A percentile compares a stretch with the other conserved stretches of the same genome.
These are phyloP conservation scores for Myotis pilosus DNA, from an alignment of 2,797 vertebrate genomes.

Conservation along the genomic window DNA sequence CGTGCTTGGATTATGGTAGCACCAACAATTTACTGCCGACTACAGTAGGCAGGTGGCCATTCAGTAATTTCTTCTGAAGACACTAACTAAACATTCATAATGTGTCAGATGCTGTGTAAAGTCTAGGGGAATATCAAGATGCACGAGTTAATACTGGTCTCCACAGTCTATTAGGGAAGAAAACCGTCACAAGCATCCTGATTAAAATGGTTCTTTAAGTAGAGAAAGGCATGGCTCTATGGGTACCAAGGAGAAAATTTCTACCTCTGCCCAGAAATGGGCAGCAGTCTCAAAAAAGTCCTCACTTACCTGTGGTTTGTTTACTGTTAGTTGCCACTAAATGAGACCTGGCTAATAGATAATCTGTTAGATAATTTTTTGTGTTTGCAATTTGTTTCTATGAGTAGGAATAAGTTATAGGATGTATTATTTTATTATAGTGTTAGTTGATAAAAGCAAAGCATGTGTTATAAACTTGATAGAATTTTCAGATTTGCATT, in stretches of 20 bases:
- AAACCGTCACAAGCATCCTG: neutral
- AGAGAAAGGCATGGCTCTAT: neutral
- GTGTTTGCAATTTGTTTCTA: neutral
- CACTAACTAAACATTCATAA: neutral
- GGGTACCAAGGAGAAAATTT: neutral
- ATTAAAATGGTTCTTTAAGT: neutral
- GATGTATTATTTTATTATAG: neutral
- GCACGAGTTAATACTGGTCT: neutral
- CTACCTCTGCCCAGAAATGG: neutral
- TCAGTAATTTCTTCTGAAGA: constrained; percentile 2
- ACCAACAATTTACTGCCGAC: neutral
- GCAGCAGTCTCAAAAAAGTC: neutral
- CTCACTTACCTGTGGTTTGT: neutral
- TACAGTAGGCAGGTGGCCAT: neutral
- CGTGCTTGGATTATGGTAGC: neutral
- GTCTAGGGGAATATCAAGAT: neutral
- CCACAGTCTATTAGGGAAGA: neutral
- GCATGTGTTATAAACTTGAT: neutral
- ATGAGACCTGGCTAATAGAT: neutral
- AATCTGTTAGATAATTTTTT: neutral
- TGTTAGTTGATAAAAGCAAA: constrained; percentile 37
- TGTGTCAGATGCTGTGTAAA: neutral
- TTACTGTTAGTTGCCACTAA: neutral
- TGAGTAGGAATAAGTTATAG: neutral
- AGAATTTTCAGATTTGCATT: neutral